Base-by-base conservation (phyloP, 2,888 invertebrate genomes). In the Chymomyza procnemis region DNA sequence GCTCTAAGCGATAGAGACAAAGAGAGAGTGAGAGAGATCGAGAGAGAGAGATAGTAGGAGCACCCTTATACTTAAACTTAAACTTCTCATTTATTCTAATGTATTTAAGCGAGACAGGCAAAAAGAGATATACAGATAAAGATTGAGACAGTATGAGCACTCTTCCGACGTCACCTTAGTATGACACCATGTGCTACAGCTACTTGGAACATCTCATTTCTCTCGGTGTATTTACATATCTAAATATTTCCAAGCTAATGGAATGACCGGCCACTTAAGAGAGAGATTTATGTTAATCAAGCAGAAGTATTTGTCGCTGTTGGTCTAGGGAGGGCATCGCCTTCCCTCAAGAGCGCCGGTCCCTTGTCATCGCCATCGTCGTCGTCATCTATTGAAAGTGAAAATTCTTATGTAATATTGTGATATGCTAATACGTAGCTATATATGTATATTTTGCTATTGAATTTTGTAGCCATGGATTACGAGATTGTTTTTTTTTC, bases 401-500 rank as follows among this genome's bases (percentile, higher is more conserved):
- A 62, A 62, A 62, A 62, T 62, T 62, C 61, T 62, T 62, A 62
- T 59, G 54, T 60, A 48, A 34, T 58, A 50, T 56, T 48, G 14
- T 50, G 47, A 60, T 60, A 73, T 73, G 73, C 73, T 65, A 73
- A 73, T 73, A 74, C 69, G 26, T 3, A 26, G 4, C 4, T 26
- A 26, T 26, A 26, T 5, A 26, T 26, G 8, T 26, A 26, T 4
- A 26, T 6, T 6, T 26, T 69, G 74, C 72, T 63, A 34, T 63
- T 58, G 52, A 55, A 69, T 59, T 61, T 69, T n/a, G 16, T 50
- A 50, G 16, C 50, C 19, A 48, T 61, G 61, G 72, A 72, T 74
- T 72, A 74, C 64, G 74, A 74, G 67, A 69, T 69, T 69, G 61
- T 69, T 73, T 64, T 54, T 54, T 19, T 3, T 56, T 56, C n/a